Percentiles rank a stretch among this genome's conserved stretches.
These are phyloP conservation scores for Dichetophora obliterata DNA, from an alignment of 2,888 invertebrate species.

Conservation along the genomic window DNA sequence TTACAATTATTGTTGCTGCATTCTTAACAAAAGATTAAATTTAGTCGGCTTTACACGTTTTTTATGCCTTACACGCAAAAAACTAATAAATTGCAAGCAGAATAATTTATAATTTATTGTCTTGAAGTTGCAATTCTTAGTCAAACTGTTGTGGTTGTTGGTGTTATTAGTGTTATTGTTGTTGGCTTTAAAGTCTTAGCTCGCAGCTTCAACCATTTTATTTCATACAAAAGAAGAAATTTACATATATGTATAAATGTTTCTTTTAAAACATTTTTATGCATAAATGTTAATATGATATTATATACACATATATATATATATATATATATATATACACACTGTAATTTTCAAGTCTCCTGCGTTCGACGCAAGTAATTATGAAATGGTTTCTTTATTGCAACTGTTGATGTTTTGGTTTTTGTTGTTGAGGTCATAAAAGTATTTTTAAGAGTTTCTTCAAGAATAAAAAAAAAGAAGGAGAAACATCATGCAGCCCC, in stretches of 20 bases:
- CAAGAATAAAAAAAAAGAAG: constrained; percentile 44
- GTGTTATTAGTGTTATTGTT: background rate
- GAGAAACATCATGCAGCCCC: constrained; percentile 14
- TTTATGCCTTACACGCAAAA: constrained; percentile 36
- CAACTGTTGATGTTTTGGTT: constrained; percentile 20
- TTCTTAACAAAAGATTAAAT: too few relatives aligned
- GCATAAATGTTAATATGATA: background rate
- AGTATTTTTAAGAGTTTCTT: constrained; percentile 44
- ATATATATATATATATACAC: too few relatives aligned
- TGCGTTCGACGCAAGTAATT: constrained; percentile 40
- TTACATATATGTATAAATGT: background rate
- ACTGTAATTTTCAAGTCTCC: background rate
- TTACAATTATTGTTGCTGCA: too few relatives aligned
- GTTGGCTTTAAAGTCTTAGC: background rate
- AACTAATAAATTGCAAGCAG: constrained; percentile 41
- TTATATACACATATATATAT: too few relatives aligned
- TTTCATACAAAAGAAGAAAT: background rate
- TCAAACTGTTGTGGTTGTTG: background rate
- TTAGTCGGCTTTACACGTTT: too few relatives aligned
- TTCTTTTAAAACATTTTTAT: background rate
- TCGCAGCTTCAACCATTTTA: background rate
- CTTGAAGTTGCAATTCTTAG: constrained; percentile 34
- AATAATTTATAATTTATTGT: constrained; percentile 47
- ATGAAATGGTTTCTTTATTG: constrained; percentile 46
- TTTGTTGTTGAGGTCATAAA: constrained; percentile 42